These are phyloP conservation scores for Myrmecobius fasciatus DNA, from an alignment of 2,113 vertebrate genomes.

Conservation along the genomic window DNA sequence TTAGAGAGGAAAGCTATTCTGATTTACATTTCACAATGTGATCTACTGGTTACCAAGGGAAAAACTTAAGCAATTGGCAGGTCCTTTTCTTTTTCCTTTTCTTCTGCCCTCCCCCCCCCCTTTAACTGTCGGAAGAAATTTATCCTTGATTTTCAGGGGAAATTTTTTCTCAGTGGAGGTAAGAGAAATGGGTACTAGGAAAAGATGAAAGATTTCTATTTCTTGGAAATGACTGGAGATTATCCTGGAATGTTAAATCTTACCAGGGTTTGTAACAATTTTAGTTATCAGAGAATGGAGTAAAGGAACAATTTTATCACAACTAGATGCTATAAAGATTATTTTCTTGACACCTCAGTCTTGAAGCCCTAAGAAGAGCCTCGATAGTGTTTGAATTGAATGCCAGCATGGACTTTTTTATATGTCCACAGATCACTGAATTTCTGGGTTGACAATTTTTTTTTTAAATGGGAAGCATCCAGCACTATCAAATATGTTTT, in stretches of 20 bases:
- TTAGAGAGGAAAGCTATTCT: conserved; percentile 76
- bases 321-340: background rate
- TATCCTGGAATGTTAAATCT: conserved; percentile 52
- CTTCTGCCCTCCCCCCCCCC: conserved; percentile 63
- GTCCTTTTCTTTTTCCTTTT: background rate
- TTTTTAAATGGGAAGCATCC: background rate
- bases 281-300: conserved; percentile 1
- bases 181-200: conserved; percentile 22
- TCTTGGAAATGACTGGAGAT: conserved; percentile 38
- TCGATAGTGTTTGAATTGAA: conserved; percentile 15
- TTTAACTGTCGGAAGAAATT: conserved; percentile 67
- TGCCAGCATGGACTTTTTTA: background rate
- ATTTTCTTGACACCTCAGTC: background rate
- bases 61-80: conserved; percentile 66
- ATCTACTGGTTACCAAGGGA: conserved; percentile 69
- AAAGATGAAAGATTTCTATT: conserved; percentile 43
- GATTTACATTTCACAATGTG: conserved; percentile 75
- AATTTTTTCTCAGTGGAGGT: conserved; percentile 15
- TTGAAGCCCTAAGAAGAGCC: conserved; percentile 14
- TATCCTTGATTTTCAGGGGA: conserved; percentile 55
- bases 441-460: conserved; percentile 3
- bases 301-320: conserved; percentile 47
- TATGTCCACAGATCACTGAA: background rate
- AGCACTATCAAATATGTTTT: background rate
- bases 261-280: background rate